These are phyloP conservation scores for Ochotona curzoniae DNA, from an alignment of 2,113 vertebrate genomes.

Conservation along the genomic window DNA sequence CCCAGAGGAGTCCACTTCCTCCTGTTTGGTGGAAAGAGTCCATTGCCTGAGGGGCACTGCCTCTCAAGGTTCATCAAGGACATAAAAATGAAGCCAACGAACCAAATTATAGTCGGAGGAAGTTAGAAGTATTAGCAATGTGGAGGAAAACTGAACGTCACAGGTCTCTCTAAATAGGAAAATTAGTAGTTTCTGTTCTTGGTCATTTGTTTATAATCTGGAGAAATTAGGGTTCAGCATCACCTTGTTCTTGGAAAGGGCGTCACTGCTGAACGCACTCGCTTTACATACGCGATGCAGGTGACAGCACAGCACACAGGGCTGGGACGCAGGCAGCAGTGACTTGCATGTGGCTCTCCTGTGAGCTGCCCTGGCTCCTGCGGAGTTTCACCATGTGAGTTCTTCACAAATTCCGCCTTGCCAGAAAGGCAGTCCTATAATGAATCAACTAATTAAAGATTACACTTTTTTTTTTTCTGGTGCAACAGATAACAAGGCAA, in stretches of 20 bases:
- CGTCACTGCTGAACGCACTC: constrained; percentile 19
- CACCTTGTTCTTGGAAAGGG: constrained; percentile 40
- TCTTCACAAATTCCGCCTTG: background rate
- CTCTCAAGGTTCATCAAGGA: background rate
- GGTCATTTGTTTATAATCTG: constrained; percentile 19
- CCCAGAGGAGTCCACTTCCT: constrained; percentile 12
- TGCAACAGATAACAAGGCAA: background rate
- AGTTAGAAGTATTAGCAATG: background rate
- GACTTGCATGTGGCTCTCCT: background rate
- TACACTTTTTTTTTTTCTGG: background rate
- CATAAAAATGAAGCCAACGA: background rate
- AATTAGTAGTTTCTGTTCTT: background rate
- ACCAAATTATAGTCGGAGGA: background rate
- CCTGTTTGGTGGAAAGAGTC: background rate
- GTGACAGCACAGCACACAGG: background rate
- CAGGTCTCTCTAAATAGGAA: background rate
- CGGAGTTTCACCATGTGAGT: background rate
- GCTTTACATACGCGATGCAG: background rate
- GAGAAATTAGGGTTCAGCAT: constrained; percentile 27
- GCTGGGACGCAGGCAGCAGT: background rate
- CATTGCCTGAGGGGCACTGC: constrained; percentile 4
- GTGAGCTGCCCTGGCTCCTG: background rate
- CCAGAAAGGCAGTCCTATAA: background rate
- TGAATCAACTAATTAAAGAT: constrained; percentile 1
- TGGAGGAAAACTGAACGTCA: background rate